Base-by-base conservation (phyloP, 2,113 vertebrate genomes). In the Stigmatopora nigra region DNA sequence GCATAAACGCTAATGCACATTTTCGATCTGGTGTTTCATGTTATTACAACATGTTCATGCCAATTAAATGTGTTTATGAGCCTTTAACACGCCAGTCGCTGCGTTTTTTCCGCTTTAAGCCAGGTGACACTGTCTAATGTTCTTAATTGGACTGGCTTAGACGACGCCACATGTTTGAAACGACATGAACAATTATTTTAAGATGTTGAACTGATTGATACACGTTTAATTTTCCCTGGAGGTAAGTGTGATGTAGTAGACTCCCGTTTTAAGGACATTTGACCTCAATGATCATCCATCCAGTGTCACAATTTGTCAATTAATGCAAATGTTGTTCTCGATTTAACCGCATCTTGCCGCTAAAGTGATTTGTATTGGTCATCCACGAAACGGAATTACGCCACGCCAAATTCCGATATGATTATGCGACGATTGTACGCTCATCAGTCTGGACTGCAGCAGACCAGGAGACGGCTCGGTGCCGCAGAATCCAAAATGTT, bases 401-500 rank as follows among this genome's bases (percentile, higher is more conserved):
- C 31, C 41, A 56, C 65, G 61, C 36, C 25, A 70, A 73, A 61
- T 0, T 48, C 22, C 25, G 70, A 73, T 56, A 9, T 10, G 45
- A 67, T 47, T 15, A 52, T 49, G 14, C 5, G 2, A 35, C 36
- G 1, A 46, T 77, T 67, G 20, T n/a, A 16, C 14, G 12, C 35
- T 62, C 71, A 68, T 65, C n/a, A 65, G 15, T 70, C 53, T 51
- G 65, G 75, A 82, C 78, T 63, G 81, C 81, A 74, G 75, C 57
- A 62, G 66, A 67, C 67, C 55, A 57, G 57, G 60, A 73, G 65
- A 61, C 65, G 9, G 38, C 59, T 45, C 44, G 58, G 64, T 84
- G 80, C 81, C 58, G 84, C 84, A 88, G 84, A 81, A 84, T 83
- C 77, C 77, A 82, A 61, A 83, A 87, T 86, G 87, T 87, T 79